Conservation (phyloP, 2,888 invertebrate species). For the Pinctada fucata region DNA sequence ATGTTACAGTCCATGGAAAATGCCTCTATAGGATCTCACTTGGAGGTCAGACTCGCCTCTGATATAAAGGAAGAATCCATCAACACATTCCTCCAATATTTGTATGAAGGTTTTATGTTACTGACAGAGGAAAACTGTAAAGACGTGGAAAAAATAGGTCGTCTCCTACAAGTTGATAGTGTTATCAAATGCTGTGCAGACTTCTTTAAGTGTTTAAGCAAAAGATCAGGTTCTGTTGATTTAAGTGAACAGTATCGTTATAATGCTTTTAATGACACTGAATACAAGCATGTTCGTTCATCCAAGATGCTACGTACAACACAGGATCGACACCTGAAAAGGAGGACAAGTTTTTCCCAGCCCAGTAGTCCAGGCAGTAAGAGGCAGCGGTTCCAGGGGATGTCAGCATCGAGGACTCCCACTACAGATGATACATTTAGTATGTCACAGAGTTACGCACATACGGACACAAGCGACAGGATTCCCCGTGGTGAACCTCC, state of each 20-base stretch:
- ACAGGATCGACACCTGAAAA: slow-evolving; percentile 12
- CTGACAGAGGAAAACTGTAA: slow-evolving; percentile 45
- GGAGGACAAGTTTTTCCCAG: slow-evolving; percentile 6
- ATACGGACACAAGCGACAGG: background rate
- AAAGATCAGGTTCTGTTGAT: slow-evolving; percentile 6
- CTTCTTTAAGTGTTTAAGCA: slow-evolving; percentile 34
- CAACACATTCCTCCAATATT: slow-evolving; percentile 42
- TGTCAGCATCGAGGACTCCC: background rate
- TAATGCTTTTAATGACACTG: slow-evolving; percentile 23
- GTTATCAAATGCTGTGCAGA: slow-evolving; percentile 47
- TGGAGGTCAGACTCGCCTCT: slow-evolving; percentile 44
- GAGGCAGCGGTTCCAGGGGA: slow-evolving; percentile 1
- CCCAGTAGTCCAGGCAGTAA: slow-evolving; percentile 10
- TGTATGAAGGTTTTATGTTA: slow-evolving; percentile 50
- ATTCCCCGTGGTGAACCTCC: background rate
- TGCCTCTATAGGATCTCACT: slow-evolving; percentile 33
- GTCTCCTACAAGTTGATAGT: slow-evolving; percentile 44
- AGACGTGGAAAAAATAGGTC: slow-evolving; percentile 44
- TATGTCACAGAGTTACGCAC: slow-evolving; percentile 19
- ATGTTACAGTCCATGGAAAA: slow-evolving; percentile 47
- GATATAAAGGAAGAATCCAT: slow-evolving; percentile 41
- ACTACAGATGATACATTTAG: slow-evolving; percentile 6
- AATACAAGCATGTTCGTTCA: slow-evolving; percentile 34
- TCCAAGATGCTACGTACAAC: slow-evolving; percentile 32
- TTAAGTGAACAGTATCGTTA: slow-evolving; percentile 24